A percentile compares a stretch with the other conserved stretches of the same genome.
phyloP scores from a whole-genome alignment of 2,113 vertebrate species.

The Cyrtonyx montezumae region DNA sequence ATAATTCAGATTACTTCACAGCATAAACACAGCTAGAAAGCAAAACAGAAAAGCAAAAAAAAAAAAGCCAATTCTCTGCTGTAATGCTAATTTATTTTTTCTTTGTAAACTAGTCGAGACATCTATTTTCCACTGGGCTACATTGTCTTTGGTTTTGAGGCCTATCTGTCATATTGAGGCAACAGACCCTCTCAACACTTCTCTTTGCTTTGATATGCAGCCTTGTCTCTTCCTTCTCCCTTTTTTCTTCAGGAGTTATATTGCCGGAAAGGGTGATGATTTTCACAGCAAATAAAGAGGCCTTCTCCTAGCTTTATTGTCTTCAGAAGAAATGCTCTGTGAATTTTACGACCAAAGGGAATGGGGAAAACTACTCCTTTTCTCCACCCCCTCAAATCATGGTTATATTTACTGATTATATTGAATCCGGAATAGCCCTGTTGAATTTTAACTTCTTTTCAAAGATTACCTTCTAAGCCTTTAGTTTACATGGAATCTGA shows the following conservation, averaged over 20 bases:
- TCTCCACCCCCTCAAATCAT: slow-evolving; percentile 54
- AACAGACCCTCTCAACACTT: slow-evolving; percentile 83
- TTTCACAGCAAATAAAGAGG: slow-evolving; percentile 89
- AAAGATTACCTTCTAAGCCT: slow-evolving; percentile 30
- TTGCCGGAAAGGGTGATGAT: slow-evolving; percentile 86
- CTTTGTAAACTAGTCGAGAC: slow-evolving; percentile 82
- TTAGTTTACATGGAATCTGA: slow-evolving; percentile 40
- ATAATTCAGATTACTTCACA: slow-evolving; percentile 3
- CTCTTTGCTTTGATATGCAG: slow-evolving; percentile 90
- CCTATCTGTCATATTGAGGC: slow-evolving; percentile 83
- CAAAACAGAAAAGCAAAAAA: slow-evolving; percentile 47
- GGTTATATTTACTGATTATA: slow-evolving; percentile 67
- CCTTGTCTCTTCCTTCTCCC: slow-evolving; percentile 81
- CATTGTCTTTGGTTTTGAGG: slow-evolving; percentile 73
- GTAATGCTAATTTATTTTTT: slow-evolving; percentile 82
- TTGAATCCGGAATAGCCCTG: slow-evolving; percentile 55
- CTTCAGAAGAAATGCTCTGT: slow-evolving; percentile 73
- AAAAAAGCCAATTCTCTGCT: slow-evolving; percentile 71
- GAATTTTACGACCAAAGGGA: slow-evolving; percentile 69
- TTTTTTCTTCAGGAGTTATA: slow-evolving; percentile 85
- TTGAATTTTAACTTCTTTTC: slow-evolving; percentile 75
- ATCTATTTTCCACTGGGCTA: slow-evolving; percentile 76
- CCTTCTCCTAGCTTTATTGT: slow-evolving; percentile 78
- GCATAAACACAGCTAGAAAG: neutral
- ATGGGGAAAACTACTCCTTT: slow-evolving; percentile 55